A percentile compares a stretch with the other conserved stretches of the same genome.
Evolutionary conservation across 1,140 invertebrate genomes (phyloP).

Genomic region (Drosophila littoralis): DNA sequence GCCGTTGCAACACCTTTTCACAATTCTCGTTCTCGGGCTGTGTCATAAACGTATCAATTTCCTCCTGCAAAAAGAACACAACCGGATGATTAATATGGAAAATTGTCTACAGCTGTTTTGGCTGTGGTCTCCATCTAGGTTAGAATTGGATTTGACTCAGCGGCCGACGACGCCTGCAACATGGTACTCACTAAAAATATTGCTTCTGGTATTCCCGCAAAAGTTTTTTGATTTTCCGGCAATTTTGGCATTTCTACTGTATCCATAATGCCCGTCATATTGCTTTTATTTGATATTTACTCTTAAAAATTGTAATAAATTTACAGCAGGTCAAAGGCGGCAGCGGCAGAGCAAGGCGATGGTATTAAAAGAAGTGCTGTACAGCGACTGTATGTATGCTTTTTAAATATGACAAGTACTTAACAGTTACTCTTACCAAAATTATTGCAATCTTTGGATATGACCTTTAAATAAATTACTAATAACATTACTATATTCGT

Average conservation of each 20-base stretch:
- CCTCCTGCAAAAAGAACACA: slow-evolving; percentile 89
- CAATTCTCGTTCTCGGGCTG: slow-evolving; percentile 91
- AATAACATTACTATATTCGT: no score
- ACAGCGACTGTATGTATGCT: neutral
- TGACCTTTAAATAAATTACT: neutral
- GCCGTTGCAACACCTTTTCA: slow-evolving; percentile 92
- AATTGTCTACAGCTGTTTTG: slow-evolving; percentile 50
- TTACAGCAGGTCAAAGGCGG: slow-evolving; percentile 67
- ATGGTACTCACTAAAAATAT: slow-evolving; percentile 89
- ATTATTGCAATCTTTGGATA: no score
- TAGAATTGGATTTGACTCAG: slow-evolving; percentile 44
- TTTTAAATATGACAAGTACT: neutral
- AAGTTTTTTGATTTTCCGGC: slow-evolving; percentile 88
- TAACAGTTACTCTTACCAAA: neutral
- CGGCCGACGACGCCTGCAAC: slow-evolving; percentile 8
- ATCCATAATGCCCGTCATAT: slow-evolving; percentile 81
- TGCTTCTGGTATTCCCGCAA: slow-evolving; percentile 92
- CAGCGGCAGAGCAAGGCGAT: slow-evolving; percentile 49
- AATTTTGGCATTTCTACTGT: slow-evolving; percentile 84
- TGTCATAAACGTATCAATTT: slow-evolving; percentile 97
- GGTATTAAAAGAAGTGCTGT: slow-evolving; percentile 34
- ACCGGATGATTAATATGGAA: slow-evolving; percentile 66
- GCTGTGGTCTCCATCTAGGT: slow-evolving; percentile 52
- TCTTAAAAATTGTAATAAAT: slow-evolving; percentile 57
- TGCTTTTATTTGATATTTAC: slow-evolving; percentile 44